Percentiles rank a stretch among this genome's conserved stretches.
Evolutionary conservation across 2,888 invertebrate species (phyloP).

Genomic region (Cephus sareptanus): DNA sequence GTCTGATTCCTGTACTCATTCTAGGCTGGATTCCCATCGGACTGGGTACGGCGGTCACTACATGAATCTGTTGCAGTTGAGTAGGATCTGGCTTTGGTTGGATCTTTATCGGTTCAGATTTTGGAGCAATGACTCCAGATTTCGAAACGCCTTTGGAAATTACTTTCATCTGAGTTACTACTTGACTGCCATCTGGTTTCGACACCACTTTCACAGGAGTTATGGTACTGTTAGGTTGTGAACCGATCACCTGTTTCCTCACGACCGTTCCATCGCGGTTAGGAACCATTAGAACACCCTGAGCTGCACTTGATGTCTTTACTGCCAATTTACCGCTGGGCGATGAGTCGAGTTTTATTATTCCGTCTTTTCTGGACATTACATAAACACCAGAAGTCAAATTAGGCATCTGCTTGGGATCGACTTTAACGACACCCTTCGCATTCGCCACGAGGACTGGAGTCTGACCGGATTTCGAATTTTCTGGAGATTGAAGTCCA

Average conservation of each 20-base stretch:
- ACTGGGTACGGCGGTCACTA: constrained; percentile 57
- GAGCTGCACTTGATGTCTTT: constrained; percentile 64
- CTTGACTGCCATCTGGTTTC: constrained; percentile 61
- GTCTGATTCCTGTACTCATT: constrained; percentile 37
- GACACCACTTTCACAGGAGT: constrained; percentile 61
- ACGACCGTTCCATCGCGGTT: constrained; percentile 56
- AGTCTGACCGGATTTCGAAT: constrained; percentile 46
- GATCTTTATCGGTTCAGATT: constrained; percentile 61
- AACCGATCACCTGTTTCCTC: constrained; percentile 59
- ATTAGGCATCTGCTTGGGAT: constrained; percentile 78
- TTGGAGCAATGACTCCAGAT: constrained; percentile 37
- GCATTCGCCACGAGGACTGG: constrained; percentile 68
- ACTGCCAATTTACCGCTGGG: constrained; percentile 66
- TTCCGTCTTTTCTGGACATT: constrained; percentile 81
- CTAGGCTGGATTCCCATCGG: constrained; percentile 52
- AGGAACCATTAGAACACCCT: constrained; percentile 60
- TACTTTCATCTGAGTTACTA: constrained; percentile 64
- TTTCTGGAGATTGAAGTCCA: constrained; percentile 61
- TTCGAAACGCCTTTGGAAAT: constrained; percentile 44
- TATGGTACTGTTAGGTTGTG: constrained; percentile 50
- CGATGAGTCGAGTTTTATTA: constrained; percentile 77
- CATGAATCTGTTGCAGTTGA: constrained; percentile 60
- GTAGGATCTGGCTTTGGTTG: constrained; percentile 62
- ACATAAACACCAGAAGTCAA: constrained; percentile 77
- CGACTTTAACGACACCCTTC: constrained; percentile 80